A percentile compares a stretch with the other conserved stretches of the same genome.
Evolutionary conservation across 2,113 vertebrate genomes (phyloP).

Genomic region (Myanophis thanlyinensis): DNA sequence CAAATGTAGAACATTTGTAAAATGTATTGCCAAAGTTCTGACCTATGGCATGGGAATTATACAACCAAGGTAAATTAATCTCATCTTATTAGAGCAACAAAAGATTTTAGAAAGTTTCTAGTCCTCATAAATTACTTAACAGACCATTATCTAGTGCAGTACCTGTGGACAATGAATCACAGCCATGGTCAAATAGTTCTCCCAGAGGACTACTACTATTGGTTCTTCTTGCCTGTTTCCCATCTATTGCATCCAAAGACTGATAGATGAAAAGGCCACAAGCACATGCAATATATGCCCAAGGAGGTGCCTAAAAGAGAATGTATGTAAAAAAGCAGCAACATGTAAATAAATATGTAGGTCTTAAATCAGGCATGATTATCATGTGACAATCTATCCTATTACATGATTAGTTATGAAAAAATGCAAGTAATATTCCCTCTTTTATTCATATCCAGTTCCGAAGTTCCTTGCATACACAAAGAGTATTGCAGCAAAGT

Average conservation of each 20-base stretch:
- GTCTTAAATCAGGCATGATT: neutral
- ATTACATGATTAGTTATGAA: neutral
- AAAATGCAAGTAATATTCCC: neutral
- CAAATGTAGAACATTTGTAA: neutral
- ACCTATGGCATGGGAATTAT: neutral
- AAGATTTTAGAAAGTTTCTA: neutral
- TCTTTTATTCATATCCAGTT: neutral
- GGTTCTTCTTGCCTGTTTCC: constrained; percentile 96
- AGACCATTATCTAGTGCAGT: constrained; percentile 31
- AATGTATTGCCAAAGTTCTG: neutral
- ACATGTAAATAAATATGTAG: neutral
- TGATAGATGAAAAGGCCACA: constrained; percentile 97
- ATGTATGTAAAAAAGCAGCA: neutral
- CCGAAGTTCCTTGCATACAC: neutral
- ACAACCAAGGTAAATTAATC: neutral
- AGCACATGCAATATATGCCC: constrained; percentile 93
- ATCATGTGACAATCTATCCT: neutral
- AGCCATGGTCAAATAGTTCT: constrained; percentile 98
- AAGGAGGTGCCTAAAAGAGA: constrained; percentile 85
- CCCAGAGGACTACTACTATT: constrained; percentile 95
- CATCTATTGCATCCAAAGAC: constrained; percentile 96
- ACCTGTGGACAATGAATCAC: constrained; percentile 98
- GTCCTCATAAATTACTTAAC: neutral
- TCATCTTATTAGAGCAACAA: neutral
- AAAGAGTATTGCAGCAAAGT: neutral